Evolutionary conservation across 64 coral and sea anemone species (phyloP).

Genomic region (Dendrophyllia cribrosa): DNA sequence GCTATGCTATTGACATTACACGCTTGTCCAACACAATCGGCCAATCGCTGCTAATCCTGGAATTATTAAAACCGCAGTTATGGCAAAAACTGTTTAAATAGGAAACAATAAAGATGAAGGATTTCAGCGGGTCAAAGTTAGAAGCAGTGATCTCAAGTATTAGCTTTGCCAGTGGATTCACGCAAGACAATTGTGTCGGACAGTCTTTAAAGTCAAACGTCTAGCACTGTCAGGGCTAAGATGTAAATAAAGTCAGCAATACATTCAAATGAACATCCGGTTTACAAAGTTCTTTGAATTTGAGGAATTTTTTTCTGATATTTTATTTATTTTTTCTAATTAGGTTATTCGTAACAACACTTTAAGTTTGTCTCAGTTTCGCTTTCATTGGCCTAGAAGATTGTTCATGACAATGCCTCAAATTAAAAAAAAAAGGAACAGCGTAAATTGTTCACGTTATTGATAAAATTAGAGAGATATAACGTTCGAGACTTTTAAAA

Average conservation of each 20-base stretch:
- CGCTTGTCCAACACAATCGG: conserved; percentile 2
- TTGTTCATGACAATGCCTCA: background rate
- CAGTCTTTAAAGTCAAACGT: background rate
- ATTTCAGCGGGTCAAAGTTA: background rate
- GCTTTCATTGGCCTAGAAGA: background rate
- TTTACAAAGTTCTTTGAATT: conserved; percentile 12
- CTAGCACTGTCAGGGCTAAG: background rate
- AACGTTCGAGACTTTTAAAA: too few relatives aligned
- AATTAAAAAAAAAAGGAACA: background rate
- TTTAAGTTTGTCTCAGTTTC: background rate
- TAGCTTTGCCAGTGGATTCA: background rate
- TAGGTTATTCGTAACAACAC: background rate
- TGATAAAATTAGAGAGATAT: too few relatives aligned
- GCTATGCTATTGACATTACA: conserved; percentile 56
- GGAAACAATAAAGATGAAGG: conserved; percentile 67
- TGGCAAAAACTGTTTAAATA: conserved; percentile 57
- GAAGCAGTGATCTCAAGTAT: background rate
- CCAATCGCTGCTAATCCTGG: conserved; percentile 53
- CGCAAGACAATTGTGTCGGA: background rate
- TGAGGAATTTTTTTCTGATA: conserved; percentile 10
- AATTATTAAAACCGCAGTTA: conserved; percentile 63
- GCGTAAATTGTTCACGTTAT: background rate
- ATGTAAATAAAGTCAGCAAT: conserved; percentile 33
- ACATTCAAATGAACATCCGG: conserved; percentile 35
- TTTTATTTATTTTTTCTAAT: background rate